Conservation (phyloP, 2,113 vertebrate genomes). For the Alosa alosa region DNA sequence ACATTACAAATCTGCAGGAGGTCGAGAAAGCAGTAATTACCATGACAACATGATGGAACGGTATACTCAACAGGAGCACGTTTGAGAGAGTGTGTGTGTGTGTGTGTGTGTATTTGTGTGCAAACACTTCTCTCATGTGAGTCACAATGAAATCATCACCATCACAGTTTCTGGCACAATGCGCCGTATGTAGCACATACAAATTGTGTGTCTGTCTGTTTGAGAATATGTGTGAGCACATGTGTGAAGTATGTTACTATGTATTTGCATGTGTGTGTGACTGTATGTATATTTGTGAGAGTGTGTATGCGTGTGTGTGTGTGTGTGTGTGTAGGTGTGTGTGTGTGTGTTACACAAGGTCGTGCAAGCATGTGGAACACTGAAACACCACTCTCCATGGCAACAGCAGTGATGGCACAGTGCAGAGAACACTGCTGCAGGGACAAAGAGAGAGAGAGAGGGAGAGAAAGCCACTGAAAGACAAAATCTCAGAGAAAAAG, state of each 20-base stretch:
- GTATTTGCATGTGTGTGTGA: neutral
- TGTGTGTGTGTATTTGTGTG: slow-evolving; percentile 28
- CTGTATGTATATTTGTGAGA: neutral
- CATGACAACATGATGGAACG: slow-evolving; percentile 62
- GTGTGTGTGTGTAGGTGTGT: neutral
- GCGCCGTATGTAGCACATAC: neutral
- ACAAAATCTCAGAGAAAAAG: slow-evolving; percentile 22
- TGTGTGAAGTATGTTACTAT: neutral
- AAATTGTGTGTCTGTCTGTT: neutral
- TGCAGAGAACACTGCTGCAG: slow-evolving; percentile 37
- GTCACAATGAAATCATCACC: slow-evolving; percentile 33
- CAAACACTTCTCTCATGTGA: slow-evolving; percentile 32
- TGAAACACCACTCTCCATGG: slow-evolving; percentile 57
- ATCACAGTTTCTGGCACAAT: neutral
- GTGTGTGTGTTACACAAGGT: slow-evolving; percentile 20
- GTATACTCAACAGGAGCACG: slow-evolving; percentile 20
- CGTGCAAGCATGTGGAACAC: slow-evolving; percentile 27
- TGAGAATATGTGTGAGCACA: neutral
- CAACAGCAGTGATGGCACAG: slow-evolving; percentile 56
- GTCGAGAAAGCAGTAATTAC: slow-evolving; percentile 56
- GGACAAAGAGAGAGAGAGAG: slow-evolving; percentile 21
- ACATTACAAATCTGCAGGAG: slow-evolving; percentile 43
- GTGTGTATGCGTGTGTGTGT: neutral
- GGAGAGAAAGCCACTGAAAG: neutral
- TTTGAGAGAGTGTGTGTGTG: slow-evolving; percentile 40